A percentile compares a stretch with the other conserved stretches of the same genome.
phyloP scores from a whole-genome alignment of 1,140 invertebrate genomes.

The Panagrolaimus sp. region DNA sequence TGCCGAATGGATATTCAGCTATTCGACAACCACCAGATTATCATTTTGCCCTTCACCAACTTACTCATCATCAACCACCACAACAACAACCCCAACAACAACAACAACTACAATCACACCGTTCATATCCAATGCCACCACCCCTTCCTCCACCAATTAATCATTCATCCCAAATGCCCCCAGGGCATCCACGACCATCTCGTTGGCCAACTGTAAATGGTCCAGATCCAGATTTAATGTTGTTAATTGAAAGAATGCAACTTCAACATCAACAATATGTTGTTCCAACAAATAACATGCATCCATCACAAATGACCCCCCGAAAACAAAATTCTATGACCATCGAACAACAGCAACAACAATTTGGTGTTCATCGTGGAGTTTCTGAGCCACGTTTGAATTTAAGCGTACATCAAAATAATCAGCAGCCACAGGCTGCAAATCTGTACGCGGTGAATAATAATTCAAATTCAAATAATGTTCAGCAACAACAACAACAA shows the following conservation, averaged over 20 bases:
- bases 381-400: neutral
- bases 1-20: neutral
- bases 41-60: neutral
- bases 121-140: conserved; percentile 1
- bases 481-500: too few species aligned
- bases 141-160: too few species aligned
- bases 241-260: neutral
- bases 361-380: neutral
- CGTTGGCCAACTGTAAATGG: neutral
- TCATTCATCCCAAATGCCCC: too few species aligned
- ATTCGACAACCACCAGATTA: neutral
- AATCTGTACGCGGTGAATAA: neutral
- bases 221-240: neutral
- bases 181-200: neutral
- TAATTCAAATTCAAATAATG: neutral
- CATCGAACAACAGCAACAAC: neutral
- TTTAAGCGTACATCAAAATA: neutral
- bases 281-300: too few species aligned
- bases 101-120: neutral
- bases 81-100: neutral
- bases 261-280: neutral
- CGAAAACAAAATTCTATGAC: neutral
- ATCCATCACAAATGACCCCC: neutral
- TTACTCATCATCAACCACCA: neutral
- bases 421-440: neutral